Evolutionary conservation across 2,113 vertebrate species (phyloP), one percentile per base, ranked within the genome.

Genomic region (Plecotus auritus): DNA sequence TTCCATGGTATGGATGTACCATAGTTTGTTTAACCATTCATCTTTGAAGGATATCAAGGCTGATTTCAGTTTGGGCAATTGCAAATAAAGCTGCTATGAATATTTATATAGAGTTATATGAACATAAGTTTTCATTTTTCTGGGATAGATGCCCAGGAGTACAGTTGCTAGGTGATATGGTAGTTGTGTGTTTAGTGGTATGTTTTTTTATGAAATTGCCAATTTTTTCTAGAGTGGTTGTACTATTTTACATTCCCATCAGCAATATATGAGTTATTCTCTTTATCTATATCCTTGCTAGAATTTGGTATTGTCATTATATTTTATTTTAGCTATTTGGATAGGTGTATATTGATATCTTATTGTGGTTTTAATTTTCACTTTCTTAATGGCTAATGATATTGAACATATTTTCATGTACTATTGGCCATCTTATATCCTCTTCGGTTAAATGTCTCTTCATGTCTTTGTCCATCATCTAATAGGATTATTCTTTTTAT

Each of bases 241-340:
- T 70, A 76, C 47, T 74, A 28, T 61, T 94, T 92, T 80, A 80
- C 54, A 96, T 30, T 84, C 40, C 22, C 17, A 37, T 23, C 59
- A 87, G n/a, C n/a, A 83, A 70, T 11, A 6, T 67, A 59, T 59
- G 73, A 78, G 14, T 94, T 47, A 73, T 85, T 16, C 22, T 81
- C 16, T 89, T 89, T 85, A 32, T 92, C 49, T 28, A 59, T 22
- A 69, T 85, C 61, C 10, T 85, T 80, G 35, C 26, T 40, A 81
- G 59, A 32, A 61, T 83, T 93, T 82, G 23, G 61, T 17, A 8
- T 54, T 90, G 9, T 54, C 5, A 61, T 70, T 88, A 30, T 93
- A 86, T 92, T 89, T 78, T 78, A 91, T 84, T 89, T 91, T 78
- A 85, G 16, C 42, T 54, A 81, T 85, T 69, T 78, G 42, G 28